These are phyloP conservation scores for Chrysotoxum bicinctum DNA, from an alignment of 2,888 invertebrate species.

Conservation along the genomic window DNA sequence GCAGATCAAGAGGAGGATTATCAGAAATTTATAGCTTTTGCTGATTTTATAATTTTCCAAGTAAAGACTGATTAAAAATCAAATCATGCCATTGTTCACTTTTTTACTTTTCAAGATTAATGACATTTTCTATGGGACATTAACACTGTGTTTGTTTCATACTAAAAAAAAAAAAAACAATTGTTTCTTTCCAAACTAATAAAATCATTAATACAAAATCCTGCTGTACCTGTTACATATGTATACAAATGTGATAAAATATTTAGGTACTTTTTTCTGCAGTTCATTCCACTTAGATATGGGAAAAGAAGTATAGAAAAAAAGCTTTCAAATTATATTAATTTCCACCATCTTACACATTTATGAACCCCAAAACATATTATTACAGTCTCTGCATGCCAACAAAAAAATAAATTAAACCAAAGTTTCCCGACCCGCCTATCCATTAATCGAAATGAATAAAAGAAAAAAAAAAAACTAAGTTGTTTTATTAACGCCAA, in stretches of 20 bases:
- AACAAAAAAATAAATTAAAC: conserved; percentile 25
- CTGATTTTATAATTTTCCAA: too few species aligned
- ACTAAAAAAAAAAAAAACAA: too few species aligned
- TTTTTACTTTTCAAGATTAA: too few species aligned
- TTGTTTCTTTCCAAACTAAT: background rate
- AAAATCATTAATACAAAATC: background rate
- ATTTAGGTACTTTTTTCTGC: background rate
- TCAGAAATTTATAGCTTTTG: too few species aligned
- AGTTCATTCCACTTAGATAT: background rate
- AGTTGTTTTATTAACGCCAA: conserved; percentile 57
- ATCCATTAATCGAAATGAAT: conserved; percentile 65
- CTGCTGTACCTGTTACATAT: background rate
- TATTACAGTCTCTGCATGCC: conserved; percentile 1
- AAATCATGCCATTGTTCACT: too few species aligned
- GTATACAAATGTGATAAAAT: background rate
- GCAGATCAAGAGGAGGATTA: too few species aligned
- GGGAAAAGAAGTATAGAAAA: background rate
- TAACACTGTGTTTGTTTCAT: too few species aligned
- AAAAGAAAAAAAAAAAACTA: conserved; percentile 30
- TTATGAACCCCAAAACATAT: background rate
- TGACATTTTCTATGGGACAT: too few species aligned
- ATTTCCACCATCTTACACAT: background rate
- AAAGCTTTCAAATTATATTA: conserved; percentile 10
- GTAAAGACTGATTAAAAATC: too few species aligned
- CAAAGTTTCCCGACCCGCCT: conserved; percentile 35